Conservation (phyloP, 2,888 invertebrate genomes). For the Brachynemurus nebulosus region DNA sequence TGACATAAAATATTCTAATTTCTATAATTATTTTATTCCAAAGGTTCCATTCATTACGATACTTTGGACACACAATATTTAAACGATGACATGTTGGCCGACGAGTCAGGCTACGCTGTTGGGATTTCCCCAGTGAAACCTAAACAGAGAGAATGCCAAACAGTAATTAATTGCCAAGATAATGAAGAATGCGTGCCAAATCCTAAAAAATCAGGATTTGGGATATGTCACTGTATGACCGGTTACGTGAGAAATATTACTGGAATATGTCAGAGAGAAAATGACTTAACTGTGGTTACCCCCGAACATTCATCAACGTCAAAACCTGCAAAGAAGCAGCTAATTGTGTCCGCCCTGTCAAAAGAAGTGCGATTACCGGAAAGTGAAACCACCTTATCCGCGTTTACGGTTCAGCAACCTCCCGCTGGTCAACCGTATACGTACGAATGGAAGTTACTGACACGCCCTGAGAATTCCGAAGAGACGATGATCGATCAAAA, state of each 20-base stretch:
- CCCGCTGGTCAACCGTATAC: conserved; percentile 61
- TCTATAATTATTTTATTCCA: no score
- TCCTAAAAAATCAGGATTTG: conserved; percentile 41
- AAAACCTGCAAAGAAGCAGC: conserved; percentile 43
- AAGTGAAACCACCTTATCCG: conserved; percentile 70
- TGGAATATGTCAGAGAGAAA: conserved; percentile 4
- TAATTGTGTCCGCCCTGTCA: conserved; percentile 60
- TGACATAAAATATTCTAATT: no score
- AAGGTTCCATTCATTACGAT: conserved; percentile 4
- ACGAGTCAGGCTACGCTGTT: not conserved
- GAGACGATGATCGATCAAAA: conserved; percentile 72
- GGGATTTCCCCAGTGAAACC: not conserved
- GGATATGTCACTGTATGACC: conserved; percentile 56
- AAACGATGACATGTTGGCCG: conserved; percentile 8
- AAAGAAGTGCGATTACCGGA: conserved; percentile 74
- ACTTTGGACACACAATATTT: not conserved
- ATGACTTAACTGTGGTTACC: no score
- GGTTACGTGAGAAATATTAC: conserved; percentile 39
- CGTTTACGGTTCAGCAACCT: conserved; percentile 63
- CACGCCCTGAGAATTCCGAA: conserved; percentile 62
- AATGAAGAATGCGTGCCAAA: conserved; percentile 56
- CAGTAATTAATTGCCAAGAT: conserved; percentile 41
- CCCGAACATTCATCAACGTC: conserved; percentile 29
- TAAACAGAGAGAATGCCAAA: conserved; percentile 43
- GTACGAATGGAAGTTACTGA: conserved; percentile 78